Evolutionary conservation across 2,888 invertebrate genomes (phyloP).

Genomic region (Dione juno): DNA sequence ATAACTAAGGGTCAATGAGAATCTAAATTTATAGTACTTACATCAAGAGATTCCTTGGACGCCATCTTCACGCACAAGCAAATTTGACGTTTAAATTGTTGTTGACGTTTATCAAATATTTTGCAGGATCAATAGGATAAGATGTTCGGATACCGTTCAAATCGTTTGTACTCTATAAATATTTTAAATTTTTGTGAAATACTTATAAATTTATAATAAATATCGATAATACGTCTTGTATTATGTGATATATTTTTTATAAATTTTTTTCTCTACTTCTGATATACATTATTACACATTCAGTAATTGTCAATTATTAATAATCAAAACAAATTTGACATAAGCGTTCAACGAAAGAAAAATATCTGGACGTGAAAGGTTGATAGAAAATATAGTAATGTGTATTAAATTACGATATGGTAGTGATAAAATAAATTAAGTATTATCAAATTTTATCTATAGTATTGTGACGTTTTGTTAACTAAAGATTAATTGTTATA

Average conservation of each 20-base stretch:
- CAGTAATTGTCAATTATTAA: conserved; percentile 9
- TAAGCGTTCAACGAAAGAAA: conserved; percentile 22
- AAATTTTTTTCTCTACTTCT: not conserved
- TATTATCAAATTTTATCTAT: not conserved
- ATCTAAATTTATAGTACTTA: conserved; percentile 64
- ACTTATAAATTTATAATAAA: not conserved
- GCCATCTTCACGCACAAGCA: conserved; percentile 82
- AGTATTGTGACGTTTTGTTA: not conserved
- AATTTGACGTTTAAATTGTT: conserved; percentile 62
- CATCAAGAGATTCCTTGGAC: conserved; percentile 82
- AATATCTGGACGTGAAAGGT: conserved; percentile 16
- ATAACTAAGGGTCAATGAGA: conserved; percentile 8
- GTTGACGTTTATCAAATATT: conserved; percentile 59
- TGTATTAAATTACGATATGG: not conserved
- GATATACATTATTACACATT: not conserved
- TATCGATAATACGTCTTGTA: not conserved
- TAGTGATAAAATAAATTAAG: conserved; percentile 14
- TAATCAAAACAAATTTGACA: conserved; percentile 30
- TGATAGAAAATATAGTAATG: conserved; percentile 19
- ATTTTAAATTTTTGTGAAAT: not conserved
- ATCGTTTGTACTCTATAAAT: not conserved
- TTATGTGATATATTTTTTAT: not conserved
- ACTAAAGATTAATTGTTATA: conserved; percentile 11
- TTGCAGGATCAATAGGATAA: conserved; percentile 58
- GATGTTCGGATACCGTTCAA: conserved; percentile 54